A percentile compares a stretch with the other conserved stretches of the same genome.
Evolutionary conservation across 35 echinoderm and acorn worm species (phyloP).

Genomic region (Patiria miniata): DNA sequence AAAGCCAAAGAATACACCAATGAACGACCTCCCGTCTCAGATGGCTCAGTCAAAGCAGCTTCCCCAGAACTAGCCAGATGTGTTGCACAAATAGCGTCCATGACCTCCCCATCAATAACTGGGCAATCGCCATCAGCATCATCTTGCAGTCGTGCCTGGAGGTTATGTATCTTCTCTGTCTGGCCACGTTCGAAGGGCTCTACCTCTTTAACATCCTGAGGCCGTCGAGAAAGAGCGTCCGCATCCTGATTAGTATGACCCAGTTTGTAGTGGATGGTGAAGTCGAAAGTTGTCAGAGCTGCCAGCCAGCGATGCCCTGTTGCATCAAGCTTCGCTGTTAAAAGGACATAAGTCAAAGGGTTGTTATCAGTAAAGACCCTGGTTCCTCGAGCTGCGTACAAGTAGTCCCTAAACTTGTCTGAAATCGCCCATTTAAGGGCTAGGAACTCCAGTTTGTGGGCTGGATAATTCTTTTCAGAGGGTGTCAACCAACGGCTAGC

Average conservation of each 20-base stretch:
- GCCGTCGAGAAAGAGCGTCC: constrained; percentile 31
- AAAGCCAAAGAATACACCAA: neutral
- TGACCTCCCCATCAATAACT: neutral
- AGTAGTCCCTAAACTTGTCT: constrained; percentile 51
- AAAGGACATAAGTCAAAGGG: constrained; percentile 65
- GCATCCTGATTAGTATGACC: constrained; percentile 47
- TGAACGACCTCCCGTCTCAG: neutral
- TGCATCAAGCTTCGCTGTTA: constrained; percentile 53
- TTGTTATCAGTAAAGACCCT: constrained; percentile 77
- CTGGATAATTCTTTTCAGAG: constrained; percentile 51
- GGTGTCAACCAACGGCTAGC: constrained; percentile 40
- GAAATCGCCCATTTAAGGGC: constrained; percentile 39
- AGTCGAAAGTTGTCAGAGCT: constrained; percentile 54
- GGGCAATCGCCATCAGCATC: neutral
- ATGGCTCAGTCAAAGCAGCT: neutral
- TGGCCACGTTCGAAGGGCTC: neutral
- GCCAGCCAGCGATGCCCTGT: constrained; percentile 65
- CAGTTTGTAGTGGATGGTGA: constrained; percentile 49
- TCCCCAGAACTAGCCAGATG: neutral
- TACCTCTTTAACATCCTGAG: neutral
- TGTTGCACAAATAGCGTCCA: neutral
- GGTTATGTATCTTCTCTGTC: neutral
- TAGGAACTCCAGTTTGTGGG: no score
- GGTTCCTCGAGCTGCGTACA: constrained; percentile 14
- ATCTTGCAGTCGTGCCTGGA: constrained; percentile 13